Conservation (phyloP, 2,113 vertebrate species). For the Plecotus auritus region DNA sequence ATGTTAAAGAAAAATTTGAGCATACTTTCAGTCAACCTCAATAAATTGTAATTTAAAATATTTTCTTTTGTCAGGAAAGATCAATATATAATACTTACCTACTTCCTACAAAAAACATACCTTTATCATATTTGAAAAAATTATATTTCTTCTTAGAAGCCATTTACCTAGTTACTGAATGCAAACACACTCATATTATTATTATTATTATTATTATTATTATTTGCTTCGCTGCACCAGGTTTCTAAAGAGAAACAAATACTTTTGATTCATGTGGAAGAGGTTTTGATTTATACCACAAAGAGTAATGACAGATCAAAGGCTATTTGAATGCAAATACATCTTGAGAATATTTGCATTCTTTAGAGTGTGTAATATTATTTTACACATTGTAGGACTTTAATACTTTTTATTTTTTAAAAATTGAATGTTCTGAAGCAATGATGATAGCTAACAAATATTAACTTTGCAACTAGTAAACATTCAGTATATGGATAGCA, state of each 20-base stretch:
- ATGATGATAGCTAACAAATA: background rate
- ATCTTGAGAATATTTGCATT: background rate
- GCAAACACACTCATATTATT: background rate
- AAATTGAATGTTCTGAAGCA: background rate
- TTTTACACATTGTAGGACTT: background rate
- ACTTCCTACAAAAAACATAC: background rate
- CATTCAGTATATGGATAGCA: background rate
- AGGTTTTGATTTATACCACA: background rate
- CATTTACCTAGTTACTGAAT: background rate
- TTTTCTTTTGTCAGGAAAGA: background rate
- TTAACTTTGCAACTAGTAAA: background rate
- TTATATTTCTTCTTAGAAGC: background rate
- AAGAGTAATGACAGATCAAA: background rate
- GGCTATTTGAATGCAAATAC: background rate
- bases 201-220: no score
- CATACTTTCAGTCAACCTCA: background rate
- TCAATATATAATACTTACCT: background rate
- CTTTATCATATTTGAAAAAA: background rate
- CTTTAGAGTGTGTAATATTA: background rate
- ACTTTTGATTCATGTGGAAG: background rate
- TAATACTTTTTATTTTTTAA: background rate
- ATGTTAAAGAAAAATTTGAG: slow-evolving; percentile 2
- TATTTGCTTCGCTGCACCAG: background rate
- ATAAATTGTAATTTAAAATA: slow-evolving; percentile 13
- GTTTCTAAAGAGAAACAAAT: slow-evolving; percentile 25